Evolutionary conservation across 2,797 vertebrate species (phyloP), one percentile per base, ranked within the genome.

Genomic region (Clarias laeviceps): DNA sequence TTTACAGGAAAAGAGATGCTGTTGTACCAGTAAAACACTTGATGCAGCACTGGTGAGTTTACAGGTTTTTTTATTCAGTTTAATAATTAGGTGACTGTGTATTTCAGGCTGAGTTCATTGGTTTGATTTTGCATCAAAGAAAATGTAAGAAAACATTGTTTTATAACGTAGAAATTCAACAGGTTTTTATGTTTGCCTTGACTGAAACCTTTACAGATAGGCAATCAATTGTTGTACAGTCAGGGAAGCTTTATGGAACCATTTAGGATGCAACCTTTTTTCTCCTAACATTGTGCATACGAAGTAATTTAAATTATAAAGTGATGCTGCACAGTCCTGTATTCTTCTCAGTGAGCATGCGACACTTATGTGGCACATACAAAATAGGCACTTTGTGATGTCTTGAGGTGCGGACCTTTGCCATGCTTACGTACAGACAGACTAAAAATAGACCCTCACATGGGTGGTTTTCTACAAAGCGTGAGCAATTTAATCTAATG

Each of bases 21-120:
- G 27, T 64, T 80, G 68, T 50, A 61, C 20, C 45, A 64, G n/a
- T 84, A 88, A 91, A 92, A 84, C 89, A 89, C 87, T 86, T 86
- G 18, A 87, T 88, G 82, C 90, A 85, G 87, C 62, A 72, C 87
- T 87, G 85, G 89, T 90, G 78, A 92, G 89, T 89, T 73, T n/a
- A n/a, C 65, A 64, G 12, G 40, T 9, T 9, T 32, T 59, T 37
- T 45, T 68, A 15, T 56, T 82, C 54, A 27, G 14, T 8, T 18
- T 20, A 18, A 80, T 20, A 40, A 7, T 61, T 61, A 61, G 20
- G 18, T 78, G 59, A 34, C 14, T 3, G 9, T 15, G 32, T 22
- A n/a, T 40, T 79, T 57, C 50, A 20, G 54, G 32, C 27, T 37
- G 61, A 40, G 32, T 4, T 65, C 22, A 65, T 27, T 45, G 22